phyloP scores from a whole-genome alignment of 2,113 vertebrate genomes.

The Ascaphus truei region DNA sequence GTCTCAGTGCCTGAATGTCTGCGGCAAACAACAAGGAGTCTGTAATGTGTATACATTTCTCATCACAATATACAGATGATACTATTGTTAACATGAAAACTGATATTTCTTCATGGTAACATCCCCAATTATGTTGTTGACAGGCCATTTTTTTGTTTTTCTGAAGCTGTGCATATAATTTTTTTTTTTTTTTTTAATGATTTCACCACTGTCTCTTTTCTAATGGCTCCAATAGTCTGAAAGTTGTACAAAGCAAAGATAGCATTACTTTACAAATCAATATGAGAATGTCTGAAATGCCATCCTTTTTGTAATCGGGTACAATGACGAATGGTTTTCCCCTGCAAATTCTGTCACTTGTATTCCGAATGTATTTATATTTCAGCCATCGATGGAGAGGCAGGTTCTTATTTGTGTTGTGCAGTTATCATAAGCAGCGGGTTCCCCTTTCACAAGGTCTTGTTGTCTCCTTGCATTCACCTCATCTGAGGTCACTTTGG shows the following conservation, averaged over 20 bases:
- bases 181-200: constrained; percentile 21
- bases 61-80: not conserved
- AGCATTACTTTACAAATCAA: constrained; percentile 61
- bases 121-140: constrained; percentile 10
- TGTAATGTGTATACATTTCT: constrained; percentile 4
- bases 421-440: not conserved
- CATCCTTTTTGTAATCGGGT: constrained; percentile 30
- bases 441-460: not conserved
- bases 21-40: not conserved
- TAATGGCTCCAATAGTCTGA: constrained; percentile 58
- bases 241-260: constrained; percentile 51
- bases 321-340: constrained; percentile 35
- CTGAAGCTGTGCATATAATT: not conserved
- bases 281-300: constrained; percentile 56
- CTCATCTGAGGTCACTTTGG: constrained; percentile 7
- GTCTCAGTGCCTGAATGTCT: not conserved
- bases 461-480: not conserved
- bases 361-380: constrained; percentile 25
- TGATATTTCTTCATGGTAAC: constrained; percentile 18
- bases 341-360: constrained; percentile 39
- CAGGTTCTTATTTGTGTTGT: not conserved
- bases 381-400: not conserved
- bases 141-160: not conserved
- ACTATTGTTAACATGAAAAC: constrained; percentile 18
- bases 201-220: constrained; percentile 28